A percentile compares a stretch with the other conserved stretches of the same genome.
Evolutionary conservation across 2,888 invertebrate genomes (phyloP).

Genomic region (Clostera curtula): DNA sequence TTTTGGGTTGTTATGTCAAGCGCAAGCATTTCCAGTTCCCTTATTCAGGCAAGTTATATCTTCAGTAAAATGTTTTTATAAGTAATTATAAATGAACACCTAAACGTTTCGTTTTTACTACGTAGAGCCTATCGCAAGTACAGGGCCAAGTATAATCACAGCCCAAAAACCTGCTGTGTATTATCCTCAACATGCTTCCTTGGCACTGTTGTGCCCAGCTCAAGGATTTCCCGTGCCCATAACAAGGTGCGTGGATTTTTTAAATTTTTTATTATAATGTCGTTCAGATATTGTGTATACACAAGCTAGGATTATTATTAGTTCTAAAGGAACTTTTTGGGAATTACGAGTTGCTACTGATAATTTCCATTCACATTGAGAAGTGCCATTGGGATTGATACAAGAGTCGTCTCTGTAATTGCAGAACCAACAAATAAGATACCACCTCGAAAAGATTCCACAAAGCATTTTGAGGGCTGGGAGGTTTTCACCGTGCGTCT

Average conservation of each 20-base stretch:
- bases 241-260: conserved; percentile 74
- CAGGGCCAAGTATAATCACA: conserved; percentile 67
- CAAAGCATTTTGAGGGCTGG: conserved; percentile 77
- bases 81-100: not conserved
- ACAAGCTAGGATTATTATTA: too few species aligned
- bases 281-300: not conserved
- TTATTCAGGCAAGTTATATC: conserved; percentile 76
- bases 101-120: conserved; percentile 16
- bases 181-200: conserved; percentile 41
- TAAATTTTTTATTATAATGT: conserved; percentile 4
- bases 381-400: conserved; percentile 15
- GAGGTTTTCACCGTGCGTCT: conserved; percentile 73
- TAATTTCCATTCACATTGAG: too few species aligned
- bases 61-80: not conserved
- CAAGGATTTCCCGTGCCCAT: conserved; percentile 77
- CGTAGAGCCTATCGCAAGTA: conserved; percentile 65
- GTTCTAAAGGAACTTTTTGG: too few species aligned
- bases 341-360: too few species aligned
- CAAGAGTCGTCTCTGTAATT: conserved; percentile 48
- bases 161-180: conserved; percentile 63
- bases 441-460: conserved; percentile 71
- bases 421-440: conserved; percentile 82
- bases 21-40: conserved; percentile 82
- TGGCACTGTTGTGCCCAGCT: conserved; percentile 69
- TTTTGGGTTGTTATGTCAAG: conserved; percentile 79